Conservation (phyloP, 1,140 invertebrate genomes). For the Aphis craccivora region DNA sequence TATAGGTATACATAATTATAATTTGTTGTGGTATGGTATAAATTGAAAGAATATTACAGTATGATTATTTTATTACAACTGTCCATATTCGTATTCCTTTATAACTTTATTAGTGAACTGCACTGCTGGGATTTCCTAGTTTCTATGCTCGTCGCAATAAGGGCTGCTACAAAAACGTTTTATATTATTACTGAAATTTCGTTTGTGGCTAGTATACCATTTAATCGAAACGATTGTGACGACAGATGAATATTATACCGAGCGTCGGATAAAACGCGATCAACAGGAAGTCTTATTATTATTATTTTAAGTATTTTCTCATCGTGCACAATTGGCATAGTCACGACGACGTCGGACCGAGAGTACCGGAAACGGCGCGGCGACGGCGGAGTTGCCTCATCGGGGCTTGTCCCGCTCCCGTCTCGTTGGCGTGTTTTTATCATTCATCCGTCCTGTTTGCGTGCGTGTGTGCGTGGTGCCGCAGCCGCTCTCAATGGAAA, state of each 20-base stretch:
- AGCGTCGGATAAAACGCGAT: conserved; percentile 39
- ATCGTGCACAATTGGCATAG: conserved; percentile 51
- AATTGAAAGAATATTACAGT: not conserved
- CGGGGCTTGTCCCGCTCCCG: conserved; percentile 31
- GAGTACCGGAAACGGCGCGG: conserved; percentile 50
- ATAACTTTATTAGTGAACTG: not conserved
- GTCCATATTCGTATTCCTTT: not conserved
- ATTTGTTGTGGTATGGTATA: too few relatives aligned
- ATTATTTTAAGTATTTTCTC: conserved; percentile 37
- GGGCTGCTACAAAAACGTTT: not conserved
- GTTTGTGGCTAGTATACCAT: not conserved
- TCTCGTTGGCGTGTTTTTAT: conserved; percentile 54
- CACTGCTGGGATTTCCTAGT: not conserved
- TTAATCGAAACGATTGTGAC: not conserved
- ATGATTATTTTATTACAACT: not conserved
- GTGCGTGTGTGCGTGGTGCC: conserved; percentile 1
- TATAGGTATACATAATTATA: too few relatives aligned
- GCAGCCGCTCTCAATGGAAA: conserved; percentile 38
- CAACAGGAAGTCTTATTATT: conserved; percentile 53
- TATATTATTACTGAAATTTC: conserved; percentile 15
- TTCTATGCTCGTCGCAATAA: not conserved
- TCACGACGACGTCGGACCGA: conserved; percentile 30
- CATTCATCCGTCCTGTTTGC: conserved; percentile 50
- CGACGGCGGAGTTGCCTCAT: conserved; percentile 43
- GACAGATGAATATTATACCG: not conserved